A percentile compares a stretch with the other conserved stretches of the same genome.
phyloP scores from a whole-genome alignment of 1,140 invertebrate species.

The Lanistes nyassanus region DNA sequence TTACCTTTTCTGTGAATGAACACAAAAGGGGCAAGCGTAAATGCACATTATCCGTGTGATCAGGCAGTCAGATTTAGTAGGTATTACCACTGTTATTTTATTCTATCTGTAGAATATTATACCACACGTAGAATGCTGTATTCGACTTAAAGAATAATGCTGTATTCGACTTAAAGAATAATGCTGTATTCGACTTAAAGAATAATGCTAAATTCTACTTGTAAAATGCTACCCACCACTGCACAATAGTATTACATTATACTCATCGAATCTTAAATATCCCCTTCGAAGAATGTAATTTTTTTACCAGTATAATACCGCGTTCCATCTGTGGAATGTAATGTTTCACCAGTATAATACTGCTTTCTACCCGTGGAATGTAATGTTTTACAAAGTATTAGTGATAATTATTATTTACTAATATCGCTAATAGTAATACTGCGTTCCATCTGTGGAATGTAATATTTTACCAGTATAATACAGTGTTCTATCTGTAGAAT shows the following conservation, averaged over 20 bases:
- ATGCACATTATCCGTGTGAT: too few species aligned
- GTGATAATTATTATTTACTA: neutral
- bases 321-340: neutral
- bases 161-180: neutral
- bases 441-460: neutral
- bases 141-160: neutral
- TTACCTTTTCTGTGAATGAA: too few species aligned
- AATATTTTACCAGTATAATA: neutral
- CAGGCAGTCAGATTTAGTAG: too few species aligned
- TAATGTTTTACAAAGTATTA: neutral
- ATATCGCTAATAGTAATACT: neutral
- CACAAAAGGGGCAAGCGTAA: too few species aligned
- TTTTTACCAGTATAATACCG: neutral
- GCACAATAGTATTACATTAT: neutral
- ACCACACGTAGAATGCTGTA: too few species aligned
- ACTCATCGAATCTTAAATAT: neutral
- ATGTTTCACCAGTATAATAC: slow-evolving; percentile 1
- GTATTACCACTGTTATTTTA: too few species aligned
- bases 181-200: neutral
- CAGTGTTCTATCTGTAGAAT: too few species aligned
- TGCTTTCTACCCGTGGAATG: slow-evolving; percentile 5
- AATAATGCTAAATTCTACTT: neutral
- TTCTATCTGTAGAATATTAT: too few species aligned
- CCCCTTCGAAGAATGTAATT: neutral
- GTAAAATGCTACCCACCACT: neutral